These are phyloP conservation scores for Anthoscopus minutus DNA, from an alignment of 2,113 vertebrate species.

Conservation along the genomic window DNA sequence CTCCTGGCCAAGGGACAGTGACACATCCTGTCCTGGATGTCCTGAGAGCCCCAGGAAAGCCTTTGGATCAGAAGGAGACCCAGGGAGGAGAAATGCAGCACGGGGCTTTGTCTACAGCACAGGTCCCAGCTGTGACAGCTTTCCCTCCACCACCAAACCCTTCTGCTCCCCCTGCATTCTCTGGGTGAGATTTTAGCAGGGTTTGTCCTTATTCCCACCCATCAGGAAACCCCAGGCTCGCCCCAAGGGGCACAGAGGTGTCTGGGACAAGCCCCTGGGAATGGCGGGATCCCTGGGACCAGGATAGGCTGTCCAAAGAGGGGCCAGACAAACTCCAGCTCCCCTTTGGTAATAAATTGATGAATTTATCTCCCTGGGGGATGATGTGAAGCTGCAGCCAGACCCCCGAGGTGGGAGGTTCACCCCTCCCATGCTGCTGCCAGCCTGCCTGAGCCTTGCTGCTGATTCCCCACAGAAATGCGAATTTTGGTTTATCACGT, in stretches of 20 bases:
- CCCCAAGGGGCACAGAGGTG: fast-evolving
- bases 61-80: not conserved
- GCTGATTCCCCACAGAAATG: not conserved
- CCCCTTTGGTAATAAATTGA: not conserved
- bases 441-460: not conserved
- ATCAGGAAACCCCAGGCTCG: not conserved
- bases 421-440: not conserved
- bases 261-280: not conserved
- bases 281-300: not conserved
- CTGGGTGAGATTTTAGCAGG: not conserved
- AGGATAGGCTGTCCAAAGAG: not conserved
- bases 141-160: not conserved
- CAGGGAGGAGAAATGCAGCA: not conserved
- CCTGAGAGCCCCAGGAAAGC: not conserved
- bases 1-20: fast-evolving
- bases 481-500: not conserved
- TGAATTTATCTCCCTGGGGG: fast-evolving
- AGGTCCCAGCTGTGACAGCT: not conserved
- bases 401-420: not conserved
- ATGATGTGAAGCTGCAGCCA: not conserved
- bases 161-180: not conserved
- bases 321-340: not conserved
- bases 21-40: not conserved
- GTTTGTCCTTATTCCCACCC: not conserved
- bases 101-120: not conserved